phyloP scores from a whole-genome alignment of 2,888 invertebrate genomes.

The Phyto melanocephala region DNA sequence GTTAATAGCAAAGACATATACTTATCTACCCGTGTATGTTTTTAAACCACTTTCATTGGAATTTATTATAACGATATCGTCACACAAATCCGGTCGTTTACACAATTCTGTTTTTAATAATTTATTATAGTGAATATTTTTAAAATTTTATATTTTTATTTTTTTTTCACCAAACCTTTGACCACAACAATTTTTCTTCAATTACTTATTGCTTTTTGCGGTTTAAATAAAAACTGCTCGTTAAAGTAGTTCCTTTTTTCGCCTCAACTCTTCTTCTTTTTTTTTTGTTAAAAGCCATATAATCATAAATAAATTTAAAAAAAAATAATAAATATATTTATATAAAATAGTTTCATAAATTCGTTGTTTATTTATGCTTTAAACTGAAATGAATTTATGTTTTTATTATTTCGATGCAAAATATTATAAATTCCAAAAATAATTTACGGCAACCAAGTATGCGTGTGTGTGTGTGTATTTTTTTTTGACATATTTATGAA shows the following conservation, averaged over 20 bases:
- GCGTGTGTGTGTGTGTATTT: not conserved
- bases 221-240: constrained; percentile 36
- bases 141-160: constrained; percentile 16
- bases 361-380: constrained; percentile 7
- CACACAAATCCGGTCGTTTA: constrained; percentile 1
- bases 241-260: constrained; percentile 12
- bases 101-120: not conserved
- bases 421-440: not conserved
- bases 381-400: constrained; percentile 22
- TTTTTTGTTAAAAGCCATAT: constrained; percentile 14
- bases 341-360: constrained; percentile 35
- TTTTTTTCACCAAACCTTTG: constrained; percentile 3
- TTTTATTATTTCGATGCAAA: not conserved
- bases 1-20: no score
- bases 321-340: not conserved
- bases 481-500: constrained; percentile 7
- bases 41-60: constrained; percentile 18
- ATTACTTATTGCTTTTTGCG: constrained; percentile 58
- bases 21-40: no score
- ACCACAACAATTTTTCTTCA: constrained; percentile 57
- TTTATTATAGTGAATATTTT: not conserved
- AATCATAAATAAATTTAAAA: not conserved
- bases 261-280: constrained; percentile 4
- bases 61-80: constrained; percentile 19
- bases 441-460: not conserved